Conservation (phyloP, 2,113 vertebrate genomes). For the Callaeas wilsoni region DNA sequence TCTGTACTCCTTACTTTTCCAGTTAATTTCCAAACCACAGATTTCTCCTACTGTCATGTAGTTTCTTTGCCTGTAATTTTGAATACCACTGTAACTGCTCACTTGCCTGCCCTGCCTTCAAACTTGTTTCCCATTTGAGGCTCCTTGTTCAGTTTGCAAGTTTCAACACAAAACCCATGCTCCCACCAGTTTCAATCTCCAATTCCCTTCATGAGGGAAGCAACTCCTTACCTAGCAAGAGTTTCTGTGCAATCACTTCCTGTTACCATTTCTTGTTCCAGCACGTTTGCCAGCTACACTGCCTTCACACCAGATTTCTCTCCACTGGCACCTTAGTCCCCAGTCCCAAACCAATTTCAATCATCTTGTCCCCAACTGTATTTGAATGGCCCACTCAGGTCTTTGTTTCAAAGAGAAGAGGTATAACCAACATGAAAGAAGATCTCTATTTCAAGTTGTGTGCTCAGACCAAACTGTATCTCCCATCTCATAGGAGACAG, state of each 20-base stretch:
- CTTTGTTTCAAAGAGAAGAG: not conserved
- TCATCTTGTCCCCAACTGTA: not conserved
- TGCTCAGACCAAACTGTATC: not conserved
- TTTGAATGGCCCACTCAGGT: not conserved
- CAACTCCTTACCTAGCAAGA: not conserved
- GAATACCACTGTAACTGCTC: not conserved
- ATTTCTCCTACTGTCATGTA: not conserved
- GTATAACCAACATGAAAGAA: not conserved
- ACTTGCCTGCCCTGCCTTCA: not conserved
- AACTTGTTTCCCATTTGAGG: not conserved
- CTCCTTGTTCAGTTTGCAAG: not conserved
- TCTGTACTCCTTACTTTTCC: not conserved
- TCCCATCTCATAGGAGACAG: not conserved
- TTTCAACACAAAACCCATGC: not conserved
- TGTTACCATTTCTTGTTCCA: not conserved
- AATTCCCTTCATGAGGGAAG: not conserved
- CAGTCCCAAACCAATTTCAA: not conserved
- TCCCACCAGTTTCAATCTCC: not conserved
- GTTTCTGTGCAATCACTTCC: not conserved
- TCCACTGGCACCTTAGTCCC: not conserved
- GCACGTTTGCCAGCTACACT: not conserved
- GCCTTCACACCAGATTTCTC: not conserved
- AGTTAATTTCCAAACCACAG: not conserved
- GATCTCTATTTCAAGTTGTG: not conserved
- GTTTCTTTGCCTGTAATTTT: not conserved